phyloP scores from a whole-genome alignment of 2,888 invertebrate genomes.

The Prosapia bicincta region DNA sequence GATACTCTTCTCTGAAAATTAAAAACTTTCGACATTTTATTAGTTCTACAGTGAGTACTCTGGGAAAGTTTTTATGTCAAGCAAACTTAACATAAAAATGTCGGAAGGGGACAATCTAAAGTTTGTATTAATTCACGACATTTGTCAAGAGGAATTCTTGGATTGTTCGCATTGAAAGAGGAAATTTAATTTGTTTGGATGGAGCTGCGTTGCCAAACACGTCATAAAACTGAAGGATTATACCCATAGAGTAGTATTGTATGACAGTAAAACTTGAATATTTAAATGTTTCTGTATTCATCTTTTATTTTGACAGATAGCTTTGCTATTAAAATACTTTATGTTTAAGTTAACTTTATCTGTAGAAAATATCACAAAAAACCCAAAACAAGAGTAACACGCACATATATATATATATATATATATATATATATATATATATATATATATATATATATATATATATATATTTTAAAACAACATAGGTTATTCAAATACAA shows the following conservation, averaged over 20 bases:
- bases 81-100: background rate
- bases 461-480: too few relatives aligned
- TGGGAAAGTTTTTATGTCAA: background rate
- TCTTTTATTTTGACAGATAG: too few relatives aligned
- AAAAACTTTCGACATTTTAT: background rate
- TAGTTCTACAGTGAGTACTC: background rate
- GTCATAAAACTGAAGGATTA: background rate
- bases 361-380: too few relatives aligned
- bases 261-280: background rate
- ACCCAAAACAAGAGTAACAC: too few relatives aligned
- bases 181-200: background rate
- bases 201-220: background rate
- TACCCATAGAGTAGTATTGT: background rate
- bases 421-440: too few relatives aligned
- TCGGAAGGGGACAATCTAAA: background rate
- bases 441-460: too few relatives aligned
- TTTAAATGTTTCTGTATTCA: too few relatives aligned
- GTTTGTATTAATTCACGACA: background rate
- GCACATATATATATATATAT: too few relatives aligned
- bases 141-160: background rate
- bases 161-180: background rate
- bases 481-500: too few relatives aligned
- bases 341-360: too few relatives aligned
- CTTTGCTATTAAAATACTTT: too few relatives aligned
- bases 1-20: background rate